Conservation (phyloP, 2,113 vertebrate genomes). For the Oncorhynchus kisutch region DNA sequence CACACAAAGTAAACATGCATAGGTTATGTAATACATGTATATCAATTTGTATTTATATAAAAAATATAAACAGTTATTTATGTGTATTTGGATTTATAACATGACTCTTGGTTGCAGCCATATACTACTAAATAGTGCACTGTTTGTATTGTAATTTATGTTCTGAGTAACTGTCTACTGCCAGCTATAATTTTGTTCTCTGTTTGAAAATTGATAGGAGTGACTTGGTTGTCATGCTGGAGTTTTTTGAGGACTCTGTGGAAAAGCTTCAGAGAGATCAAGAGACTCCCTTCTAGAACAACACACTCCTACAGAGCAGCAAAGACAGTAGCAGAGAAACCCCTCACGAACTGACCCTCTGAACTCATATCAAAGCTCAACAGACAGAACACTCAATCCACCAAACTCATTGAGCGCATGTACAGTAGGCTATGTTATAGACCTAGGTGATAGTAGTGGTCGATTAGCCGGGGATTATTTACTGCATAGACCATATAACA, state of each 20-base stretch:
- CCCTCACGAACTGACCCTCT: neutral
- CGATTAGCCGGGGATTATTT: neutral
- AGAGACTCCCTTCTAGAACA: conserved; percentile 68
- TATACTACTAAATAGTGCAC: too few relatives aligned
- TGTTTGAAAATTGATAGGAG: conserved; percentile 63
- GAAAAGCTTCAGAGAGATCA: conserved; percentile 54
- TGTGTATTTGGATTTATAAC: too few relatives aligned
- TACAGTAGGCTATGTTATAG: too few relatives aligned
- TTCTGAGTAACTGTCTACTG: conserved; percentile 41
- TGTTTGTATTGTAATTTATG: conserved; percentile 30
- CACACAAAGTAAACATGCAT: neutral
- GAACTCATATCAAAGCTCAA: too few relatives aligned
- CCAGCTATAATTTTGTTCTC: conserved; percentile 58
- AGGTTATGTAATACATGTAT: too few relatives aligned
- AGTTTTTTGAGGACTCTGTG: conserved; percentile 72
- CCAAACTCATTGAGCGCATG: too few relatives aligned
- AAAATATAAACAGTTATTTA: too few relatives aligned
- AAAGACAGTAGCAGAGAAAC: conserved; percentile 1
- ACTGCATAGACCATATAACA: too few relatives aligned
- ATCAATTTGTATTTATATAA: too few relatives aligned
- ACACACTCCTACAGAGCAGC: neutral
- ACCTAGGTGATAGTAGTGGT: neutral
- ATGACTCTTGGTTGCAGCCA: too few relatives aligned
- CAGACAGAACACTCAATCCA: too few relatives aligned
- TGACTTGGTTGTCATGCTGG: conserved; percentile 63